phyloP scores from a whole-genome alignment of 2,797 vertebrate genomes.

The Acanthurus tractus region DNA sequence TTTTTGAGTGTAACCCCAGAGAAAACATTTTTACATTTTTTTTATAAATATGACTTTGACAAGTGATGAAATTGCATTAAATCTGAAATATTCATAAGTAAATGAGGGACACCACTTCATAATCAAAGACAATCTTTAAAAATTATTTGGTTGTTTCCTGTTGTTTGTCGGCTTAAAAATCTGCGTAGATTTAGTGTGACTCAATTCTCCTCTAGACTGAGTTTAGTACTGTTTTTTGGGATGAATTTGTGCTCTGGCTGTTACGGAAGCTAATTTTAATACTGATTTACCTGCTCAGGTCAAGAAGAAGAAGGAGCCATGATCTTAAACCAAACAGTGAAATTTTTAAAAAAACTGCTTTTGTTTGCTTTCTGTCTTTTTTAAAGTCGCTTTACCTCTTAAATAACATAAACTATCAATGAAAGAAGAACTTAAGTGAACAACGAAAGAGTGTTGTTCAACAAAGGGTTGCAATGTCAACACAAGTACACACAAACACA shows the following conservation, averaged over 20 bases:
- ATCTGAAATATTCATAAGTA: background rate
- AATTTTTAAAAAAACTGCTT: background rate
- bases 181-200: constrained; percentile 19
- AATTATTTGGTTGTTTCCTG: background rate
- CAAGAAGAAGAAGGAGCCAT: background rate
- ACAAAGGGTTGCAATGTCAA: constrained; percentile 12
- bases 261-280: background rate
- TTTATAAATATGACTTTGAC: background rate
- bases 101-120: background rate
- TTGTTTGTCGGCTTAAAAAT: background rate
- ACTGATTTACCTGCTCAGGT: constrained; percentile 12
- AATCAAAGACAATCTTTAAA: background rate
- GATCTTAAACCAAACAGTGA: constrained; percentile 24
- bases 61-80: background rate
- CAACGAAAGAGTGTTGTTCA: background rate
- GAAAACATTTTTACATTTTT: background rate
- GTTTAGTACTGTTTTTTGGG: constrained; percentile 8
- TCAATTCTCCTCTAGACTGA: constrained; percentile 16
- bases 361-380: background rate
- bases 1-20: background rate
- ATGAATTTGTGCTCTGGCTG: constrained; percentile 26
- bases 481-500: background rate
- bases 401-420: background rate
- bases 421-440: background rate
- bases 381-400: background rate